Evolutionary conservation across 2,797 vertebrate genomes (phyloP), one percentile per base, ranked within the genome.

Genomic region (Amblyopsis hoosieri): DNA sequence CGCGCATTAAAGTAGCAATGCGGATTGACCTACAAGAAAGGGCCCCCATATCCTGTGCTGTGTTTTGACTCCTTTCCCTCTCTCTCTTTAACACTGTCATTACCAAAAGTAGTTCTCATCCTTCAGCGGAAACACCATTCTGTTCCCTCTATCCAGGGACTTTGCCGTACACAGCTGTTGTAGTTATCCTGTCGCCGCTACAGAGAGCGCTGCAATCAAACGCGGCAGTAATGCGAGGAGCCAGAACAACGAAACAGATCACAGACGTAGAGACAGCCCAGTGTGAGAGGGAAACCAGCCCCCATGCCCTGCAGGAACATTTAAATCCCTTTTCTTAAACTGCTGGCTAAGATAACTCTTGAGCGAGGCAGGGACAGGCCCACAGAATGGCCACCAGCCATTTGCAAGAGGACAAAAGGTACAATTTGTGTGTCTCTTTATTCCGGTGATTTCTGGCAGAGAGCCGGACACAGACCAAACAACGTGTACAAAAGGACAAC

Each of bases 391-490:
- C 31, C 15, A 10, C 8, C 15, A 37, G n/a, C 12, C 47, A 12
- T 48, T 73, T 11, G 55, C 76, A 62, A 88, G 81, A 84, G 11
- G 14, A 13, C 37, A 45, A 82, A 23, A 78, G 69, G 79, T 72
- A 68, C 69, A 37, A 76, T 73, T 75, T 88, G 84, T 86, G 77
- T 55, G 70, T 23, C 51, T 3, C 76, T 81, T 80, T 85, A 83
- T 88, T 85, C 83, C 86, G 63, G 78, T 84, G 84, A 86, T 87
- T 84, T 85, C 72, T 77, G 72, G 61, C 48, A 12, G 57, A 66
- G 54, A 73, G 72, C 57, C 72, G 71, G 15, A 62, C 47, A 19
- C 76, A 87, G 85, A 86, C 83, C 83, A 74, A 89, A 90, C 85
- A 89, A 73, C 71, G 67, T 80, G 75, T 81, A 75, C 54, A 3